These are phyloP conservation scores for Pseudococcus jackbeardsleyi DNA, from an alignment of 2,888 invertebrate genomes.

Conservation along the genomic window DNA sequence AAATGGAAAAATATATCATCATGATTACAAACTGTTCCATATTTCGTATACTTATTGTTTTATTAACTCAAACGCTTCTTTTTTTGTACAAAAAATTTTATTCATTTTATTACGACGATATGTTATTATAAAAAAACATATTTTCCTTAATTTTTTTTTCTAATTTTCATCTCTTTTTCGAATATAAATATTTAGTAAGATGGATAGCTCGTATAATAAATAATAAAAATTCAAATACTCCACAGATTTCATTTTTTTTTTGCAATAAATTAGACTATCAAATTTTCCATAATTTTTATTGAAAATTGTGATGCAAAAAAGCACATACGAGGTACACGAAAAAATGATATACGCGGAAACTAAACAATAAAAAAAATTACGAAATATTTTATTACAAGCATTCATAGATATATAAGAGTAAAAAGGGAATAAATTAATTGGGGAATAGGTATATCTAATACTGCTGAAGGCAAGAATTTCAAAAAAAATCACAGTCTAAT, in stretches of 20 bases:
- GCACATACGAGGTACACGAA: not conserved
- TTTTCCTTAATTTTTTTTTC: not conserved
- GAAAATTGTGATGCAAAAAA: constrained; percentile 22
- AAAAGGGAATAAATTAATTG: constrained; percentile 28
- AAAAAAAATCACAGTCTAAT: constrained; percentile 45
- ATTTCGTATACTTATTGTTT: not conserved
- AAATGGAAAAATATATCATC: constrained; percentile 3
- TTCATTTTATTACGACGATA: not conserved
- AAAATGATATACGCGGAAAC: not conserved
- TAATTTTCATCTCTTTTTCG: not conserved
- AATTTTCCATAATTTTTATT: not conserved
- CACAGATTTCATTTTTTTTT: not conserved
- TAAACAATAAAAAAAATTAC: not conserved
- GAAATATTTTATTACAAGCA: not conserved
- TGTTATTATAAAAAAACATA: not conserved
- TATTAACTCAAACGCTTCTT: not conserved
- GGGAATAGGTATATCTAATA: constrained; percentile 22
- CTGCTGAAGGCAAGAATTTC: constrained; percentile 43
- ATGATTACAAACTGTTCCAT: not conserved
- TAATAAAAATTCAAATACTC: not conserved
- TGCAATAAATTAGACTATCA: not conserved
- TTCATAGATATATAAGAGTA: not conserved
- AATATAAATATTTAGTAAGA: not conserved
- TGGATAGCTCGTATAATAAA: not conserved
- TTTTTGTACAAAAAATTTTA: not conserved